A percentile compares a stretch with the other conserved stretches of the same genome.
Conservation (phyloP, 2,797 vertebrate genomes). For the Lindbergichthys nudifrons region DNA sequence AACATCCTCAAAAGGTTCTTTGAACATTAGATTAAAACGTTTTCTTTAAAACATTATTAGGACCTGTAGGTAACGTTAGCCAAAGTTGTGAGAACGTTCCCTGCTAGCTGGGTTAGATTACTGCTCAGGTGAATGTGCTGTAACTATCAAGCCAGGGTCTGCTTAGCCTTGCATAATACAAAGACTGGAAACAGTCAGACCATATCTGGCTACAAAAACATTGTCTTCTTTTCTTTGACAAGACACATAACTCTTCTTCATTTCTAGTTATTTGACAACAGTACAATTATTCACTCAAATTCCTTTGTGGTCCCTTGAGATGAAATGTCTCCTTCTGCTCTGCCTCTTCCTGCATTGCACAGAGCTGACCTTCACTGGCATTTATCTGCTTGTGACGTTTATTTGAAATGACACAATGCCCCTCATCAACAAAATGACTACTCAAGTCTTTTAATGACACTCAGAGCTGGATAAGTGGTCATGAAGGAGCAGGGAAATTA, state of each 20-base stretch:
- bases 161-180: not conserved
- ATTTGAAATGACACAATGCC: conserved; percentile 26
- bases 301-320: conserved; percentile 9
- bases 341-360: not conserved
- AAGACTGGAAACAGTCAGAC: not conserved
- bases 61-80: too few species aligned
- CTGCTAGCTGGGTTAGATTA: too few species aligned
- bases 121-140: not conserved
- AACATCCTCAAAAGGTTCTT: too few species aligned
- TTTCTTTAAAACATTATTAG: too few species aligned
- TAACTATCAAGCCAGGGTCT: not conserved
- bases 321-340: conserved; percentile 10
- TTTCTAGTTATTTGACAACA: not conserved
- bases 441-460: conserved; percentile 20
- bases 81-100: too few species aligned
- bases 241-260: not conserved
- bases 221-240: not conserved
- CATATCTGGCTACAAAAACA: not conserved
- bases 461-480: conserved; percentile 11
- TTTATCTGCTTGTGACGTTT: conserved; percentile 10
- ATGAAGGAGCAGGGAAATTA: not conserved
- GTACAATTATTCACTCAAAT: not conserved
- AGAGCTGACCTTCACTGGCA: conserved; percentile 37
- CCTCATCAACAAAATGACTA: conserved; percentile 31
- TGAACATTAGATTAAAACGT: too few species aligned